phyloP scores from a whole-genome alignment of 2,888 invertebrate species.

The Leucophenga maculata region DNA sequence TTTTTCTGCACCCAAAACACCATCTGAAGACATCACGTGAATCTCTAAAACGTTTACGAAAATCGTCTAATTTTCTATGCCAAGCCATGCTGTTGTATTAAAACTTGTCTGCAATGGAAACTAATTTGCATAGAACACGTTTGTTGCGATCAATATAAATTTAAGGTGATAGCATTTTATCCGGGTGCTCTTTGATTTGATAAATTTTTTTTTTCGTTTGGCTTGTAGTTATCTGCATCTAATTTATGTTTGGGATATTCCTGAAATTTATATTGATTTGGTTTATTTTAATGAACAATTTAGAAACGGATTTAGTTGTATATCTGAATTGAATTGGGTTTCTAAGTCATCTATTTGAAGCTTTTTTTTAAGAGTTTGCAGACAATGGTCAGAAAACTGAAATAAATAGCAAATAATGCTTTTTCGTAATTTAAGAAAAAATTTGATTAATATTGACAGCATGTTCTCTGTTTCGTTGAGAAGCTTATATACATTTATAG shows the following conservation, averaged over 20 bases:
- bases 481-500: no score
- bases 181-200: conserved; percentile 1
- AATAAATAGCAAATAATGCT: no score
- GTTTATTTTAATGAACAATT: conserved; percentile 44
- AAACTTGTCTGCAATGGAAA: not conserved
- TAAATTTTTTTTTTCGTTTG: no score
- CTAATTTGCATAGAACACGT: not conserved
- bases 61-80: conserved; percentile 1
- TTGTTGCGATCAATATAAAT: not conserved
- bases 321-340: not conserved
- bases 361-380: no score
- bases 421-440: no score
- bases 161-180: conserved; percentile 4
- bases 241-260: conserved; percentile 49
- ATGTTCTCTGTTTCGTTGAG: no score
- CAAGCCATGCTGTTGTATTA: not conserved
- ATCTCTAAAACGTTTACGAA: not conserved
- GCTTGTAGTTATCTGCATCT: conserved; percentile 28
- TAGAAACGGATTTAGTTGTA: conserved; percentile 55
- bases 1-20: not conserved
- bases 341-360: no score
- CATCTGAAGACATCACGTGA: not conserved
- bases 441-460: no score
- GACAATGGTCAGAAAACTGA: no score
- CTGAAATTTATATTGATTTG: conserved; percentile 40